Percentiles rank a stretch among this genome's conserved stretches.
Evolutionary conservation across 2,888 invertebrate genomes (phyloP).

Genomic region (Caenorhabditis sp.): DNA sequence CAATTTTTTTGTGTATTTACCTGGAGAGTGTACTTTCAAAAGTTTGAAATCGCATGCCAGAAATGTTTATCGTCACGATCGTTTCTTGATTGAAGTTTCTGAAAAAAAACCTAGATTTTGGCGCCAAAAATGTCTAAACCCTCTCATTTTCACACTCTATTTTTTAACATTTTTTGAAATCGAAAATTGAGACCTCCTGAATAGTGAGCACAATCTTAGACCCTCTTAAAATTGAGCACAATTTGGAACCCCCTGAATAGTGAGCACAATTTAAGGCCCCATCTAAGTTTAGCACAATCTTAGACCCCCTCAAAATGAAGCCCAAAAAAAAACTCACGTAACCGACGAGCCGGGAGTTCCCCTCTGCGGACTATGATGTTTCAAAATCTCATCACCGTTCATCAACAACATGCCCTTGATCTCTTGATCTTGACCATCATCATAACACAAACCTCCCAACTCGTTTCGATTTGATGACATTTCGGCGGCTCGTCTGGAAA

Average conservation of each 20-base stretch:
- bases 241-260: too few relatives aligned
- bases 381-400: constrained; percentile 27
- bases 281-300: too few relatives aligned
- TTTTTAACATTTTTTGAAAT: too few relatives aligned
- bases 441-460: too few relatives aligned
- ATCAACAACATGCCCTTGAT: constrained; percentile 37
- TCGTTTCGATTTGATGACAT: constrained; percentile 26
- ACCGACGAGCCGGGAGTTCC: constrained; percentile 46
- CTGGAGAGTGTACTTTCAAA: constrained; percentile 60
- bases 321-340: constrained; percentile 21
- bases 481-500: constrained; percentile 32
- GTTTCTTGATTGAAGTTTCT: constrained; percentile 8
- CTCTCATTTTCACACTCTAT: too few relatives aligned
- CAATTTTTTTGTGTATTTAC: too few relatives aligned
- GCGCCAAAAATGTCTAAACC: too few relatives aligned
- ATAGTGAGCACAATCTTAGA: too few relatives aligned
- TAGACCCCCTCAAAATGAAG: too few relatives aligned
- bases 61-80: constrained; percentile 68
- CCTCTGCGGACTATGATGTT: constrained; percentile 44
- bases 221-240: too few relatives aligned
- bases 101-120: constrained; percentile 2
- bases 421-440: constrained; percentile 28
- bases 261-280: too few relatives aligned
- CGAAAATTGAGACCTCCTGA: too few relatives aligned
- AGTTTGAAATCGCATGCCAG: constrained; percentile 68